Conservation (phyloP, 2,797 vertebrate genomes). For the Clarias laeviceps region DNA sequence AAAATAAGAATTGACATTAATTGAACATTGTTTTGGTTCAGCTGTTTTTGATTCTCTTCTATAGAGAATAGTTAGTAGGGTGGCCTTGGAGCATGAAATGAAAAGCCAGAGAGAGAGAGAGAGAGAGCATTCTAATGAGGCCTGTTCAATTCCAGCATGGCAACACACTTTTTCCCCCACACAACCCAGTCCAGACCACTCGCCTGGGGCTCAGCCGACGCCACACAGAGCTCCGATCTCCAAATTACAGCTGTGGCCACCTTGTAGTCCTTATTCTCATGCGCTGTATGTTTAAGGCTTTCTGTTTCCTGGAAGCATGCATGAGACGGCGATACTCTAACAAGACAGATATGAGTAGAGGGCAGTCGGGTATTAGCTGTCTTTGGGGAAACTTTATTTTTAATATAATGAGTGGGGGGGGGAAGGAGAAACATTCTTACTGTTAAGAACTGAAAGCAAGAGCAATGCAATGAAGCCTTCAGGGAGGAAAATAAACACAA, state of each 20-base stretch:
- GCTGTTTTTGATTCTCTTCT: neutral
- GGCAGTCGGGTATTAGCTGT: neutral
- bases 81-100: neutral
- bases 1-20: too few species aligned
- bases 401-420: slow-evolving; percentile 15
- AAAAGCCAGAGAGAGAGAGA: slow-evolving; percentile 43
- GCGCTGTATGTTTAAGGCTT: slow-evolving; percentile 52
- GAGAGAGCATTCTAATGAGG: slow-evolving; percentile 37
- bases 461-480: slow-evolving; percentile 36
- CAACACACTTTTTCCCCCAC: slow-evolving; percentile 30
- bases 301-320: slow-evolving; percentile 36
- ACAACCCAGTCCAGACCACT: slow-evolving; percentile 29
- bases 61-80: neutral
- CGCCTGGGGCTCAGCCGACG: slow-evolving; percentile 38
- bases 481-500: slow-evolving; percentile 42
- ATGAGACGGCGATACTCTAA: slow-evolving; percentile 22
- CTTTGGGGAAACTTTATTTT: slow-evolving; percentile 21
- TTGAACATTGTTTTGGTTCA: too few species aligned
- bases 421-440: slow-evolving; percentile 14
- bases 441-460: slow-evolving; percentile 10
- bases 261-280: slow-evolving; percentile 60
- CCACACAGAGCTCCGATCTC: slow-evolving; percentile 57
- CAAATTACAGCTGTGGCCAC: slow-evolving; percentile 65
- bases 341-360: neutral
- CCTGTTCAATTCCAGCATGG: slow-evolving; percentile 48